Evolutionary conservation across 2,113 vertebrate genomes (phyloP).

Genomic region (Burhinus bistriatus): DNA sequence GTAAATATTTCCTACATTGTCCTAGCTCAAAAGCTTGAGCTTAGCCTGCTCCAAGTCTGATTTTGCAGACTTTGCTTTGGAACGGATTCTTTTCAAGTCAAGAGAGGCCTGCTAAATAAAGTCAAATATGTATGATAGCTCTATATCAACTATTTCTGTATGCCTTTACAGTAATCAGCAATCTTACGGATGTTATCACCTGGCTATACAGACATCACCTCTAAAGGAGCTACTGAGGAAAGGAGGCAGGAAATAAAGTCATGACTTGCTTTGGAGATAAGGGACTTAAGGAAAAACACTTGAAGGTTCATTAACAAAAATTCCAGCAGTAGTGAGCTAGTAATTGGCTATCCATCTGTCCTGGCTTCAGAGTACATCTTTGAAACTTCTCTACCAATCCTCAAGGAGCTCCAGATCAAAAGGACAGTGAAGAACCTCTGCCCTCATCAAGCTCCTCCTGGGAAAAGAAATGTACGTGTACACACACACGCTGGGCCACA

Average conservation of each 20-base stretch:
- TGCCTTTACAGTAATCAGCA: neutral
- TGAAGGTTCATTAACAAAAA: neutral
- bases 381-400: neutral
- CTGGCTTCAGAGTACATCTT: neutral
- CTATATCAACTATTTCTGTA: neutral
- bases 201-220: neutral
- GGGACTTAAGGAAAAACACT: neutral
- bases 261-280: slow-evolving; percentile 20
- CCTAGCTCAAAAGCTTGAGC: neutral
- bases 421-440: neutral
- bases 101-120: neutral
- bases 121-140: neutral
- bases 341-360: neutral
- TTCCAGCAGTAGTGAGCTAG: neutral
- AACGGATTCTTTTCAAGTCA: neutral
- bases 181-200: neutral
- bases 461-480: neutral
- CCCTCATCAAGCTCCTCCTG: neutral
- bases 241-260: neutral
- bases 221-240: neutral
- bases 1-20: neutral
- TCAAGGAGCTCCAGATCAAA: neutral
- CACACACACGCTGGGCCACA: neutral
- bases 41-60: neutral
- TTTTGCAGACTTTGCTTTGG: neutral